phyloP scores from a whole-genome alignment of 2,113 vertebrate genomes.

The Gavia stellata region DNA sequence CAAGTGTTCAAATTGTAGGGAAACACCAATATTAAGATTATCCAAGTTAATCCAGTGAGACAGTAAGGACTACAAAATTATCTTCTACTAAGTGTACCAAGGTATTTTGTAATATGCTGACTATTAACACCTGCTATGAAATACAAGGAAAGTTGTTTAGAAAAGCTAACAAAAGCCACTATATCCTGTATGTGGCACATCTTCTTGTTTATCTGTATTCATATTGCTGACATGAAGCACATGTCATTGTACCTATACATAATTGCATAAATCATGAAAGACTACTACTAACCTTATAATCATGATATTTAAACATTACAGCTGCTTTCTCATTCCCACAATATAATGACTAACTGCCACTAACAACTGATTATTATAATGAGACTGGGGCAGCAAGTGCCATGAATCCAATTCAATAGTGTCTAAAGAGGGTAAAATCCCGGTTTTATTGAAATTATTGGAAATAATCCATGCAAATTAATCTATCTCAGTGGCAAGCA shows the following conservation, averaged over 20 bases:
- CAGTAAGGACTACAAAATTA: neutral
- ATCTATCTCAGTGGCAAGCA: neutral
- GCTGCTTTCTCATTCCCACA: conserved; percentile 42
- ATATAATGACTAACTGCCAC: conserved; percentile 46
- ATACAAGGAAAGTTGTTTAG: neutral
- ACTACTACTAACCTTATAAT: conserved; percentile 53
- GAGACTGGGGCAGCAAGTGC: conserved; percentile 33
- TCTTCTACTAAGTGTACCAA: neutral
- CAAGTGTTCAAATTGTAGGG: neutral
- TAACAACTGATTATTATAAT: conserved; percentile 50
- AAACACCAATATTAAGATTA: neutral
- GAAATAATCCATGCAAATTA: neutral
- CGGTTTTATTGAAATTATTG: neutral
- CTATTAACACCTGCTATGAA: neutral
- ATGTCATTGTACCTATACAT: conserved; percentile 27
- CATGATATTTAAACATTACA: conserved; percentile 60
- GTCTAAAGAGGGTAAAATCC: neutral
- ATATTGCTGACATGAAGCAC: conserved; percentile 5
- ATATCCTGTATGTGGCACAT: neutral
- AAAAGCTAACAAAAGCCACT: neutral
- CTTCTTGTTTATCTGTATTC: conserved; percentile 27
- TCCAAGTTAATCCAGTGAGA: neutral
- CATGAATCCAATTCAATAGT: neutral
- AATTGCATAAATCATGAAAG: conserved; percentile 46
- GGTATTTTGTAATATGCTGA: neutral